Evolutionary conservation across 2,888 invertebrate genomes (phyloP), one percentile per base, ranked within the genome.

Genomic region (Rugalucina vietnamica): DNA sequence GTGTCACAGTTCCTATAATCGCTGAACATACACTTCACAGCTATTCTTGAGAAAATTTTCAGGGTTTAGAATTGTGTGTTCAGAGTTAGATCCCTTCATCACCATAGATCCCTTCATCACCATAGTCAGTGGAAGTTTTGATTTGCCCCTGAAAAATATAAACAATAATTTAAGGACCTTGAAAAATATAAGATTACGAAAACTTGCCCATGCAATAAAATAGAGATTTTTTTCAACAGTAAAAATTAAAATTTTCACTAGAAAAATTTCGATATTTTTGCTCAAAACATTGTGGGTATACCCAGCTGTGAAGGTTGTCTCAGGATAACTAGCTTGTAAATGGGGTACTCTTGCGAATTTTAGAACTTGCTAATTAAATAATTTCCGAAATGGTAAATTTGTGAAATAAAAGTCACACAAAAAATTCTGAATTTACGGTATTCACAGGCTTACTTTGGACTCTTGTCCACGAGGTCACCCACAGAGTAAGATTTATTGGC

Each of bases 401-500:
- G 18, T 72, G n/a, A 39, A 27, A 76, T 71, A 60, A 70, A 32
- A 65, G 71, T 69, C 65, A 72, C 24, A 37, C 32, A 49, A 65
- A 54, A 1, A 37, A 29, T 12, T 65, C 73, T 12, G 76, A 60
- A 18, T 84, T 76, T 4, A 49, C 14, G 10, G 71, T 37, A n/a
- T 76, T 60, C 12, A 36, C 37, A 29, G 54, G 24, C n/a, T 18
- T 54, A n/a, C 12, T n/a, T n/a, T 18, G 29, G 27, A 8, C 29
- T 60, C 43, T 43, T 8, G 8, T 60, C 60, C 3, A 29, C 60
- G 21, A 60, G 81, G 21, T 89, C 89, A 1, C 87, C 87, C 36
- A 87, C 85, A 3, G 86, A 86, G 75, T 85, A 86, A 5, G 86
- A 89, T 60, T 89, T 89, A 39, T 81, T 86, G 27, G 88, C 86